A percentile compares a stretch with the other conserved stretches of the same genome.
phyloP scores from a whole-genome alignment of 2,797 vertebrate species.

The Orientallactaga sibirica region DNA sequence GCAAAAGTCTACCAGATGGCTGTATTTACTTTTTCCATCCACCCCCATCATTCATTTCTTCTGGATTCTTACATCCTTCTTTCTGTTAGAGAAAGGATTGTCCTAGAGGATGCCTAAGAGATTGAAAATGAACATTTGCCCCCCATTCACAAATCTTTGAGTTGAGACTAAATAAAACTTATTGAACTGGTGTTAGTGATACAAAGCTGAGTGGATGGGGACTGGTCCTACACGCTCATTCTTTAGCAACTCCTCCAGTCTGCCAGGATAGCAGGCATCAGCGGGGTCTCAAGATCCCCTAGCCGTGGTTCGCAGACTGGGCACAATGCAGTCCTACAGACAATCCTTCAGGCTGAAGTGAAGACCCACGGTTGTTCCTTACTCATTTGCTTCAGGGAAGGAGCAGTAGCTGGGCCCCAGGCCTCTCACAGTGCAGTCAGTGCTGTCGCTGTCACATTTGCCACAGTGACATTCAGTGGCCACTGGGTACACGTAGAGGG shows the following conservation, averaged over 20 bases:
- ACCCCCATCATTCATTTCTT: neutral
- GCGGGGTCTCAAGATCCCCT: neutral
- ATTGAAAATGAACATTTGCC: neutral
- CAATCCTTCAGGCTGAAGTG: neutral
- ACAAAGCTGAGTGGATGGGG: neutral
- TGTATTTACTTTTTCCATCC: neutral
- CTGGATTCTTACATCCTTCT: neutral
- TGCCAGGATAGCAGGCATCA: neutral
- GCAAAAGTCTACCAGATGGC: neutral
- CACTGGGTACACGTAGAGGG: slow-evolving; percentile 91
- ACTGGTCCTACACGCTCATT: neutral
- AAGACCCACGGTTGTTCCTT: slow-evolving; percentile 45
- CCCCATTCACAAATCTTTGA: neutral
- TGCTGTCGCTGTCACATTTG: slow-evolving; percentile 89
- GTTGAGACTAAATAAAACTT: slow-evolving; percentile 3
- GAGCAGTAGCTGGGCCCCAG: slow-evolving; percentile 90
- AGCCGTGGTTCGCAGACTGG: neutral
- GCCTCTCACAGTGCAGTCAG: slow-evolving; percentile 90
- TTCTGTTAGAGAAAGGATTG: slow-evolving; percentile 5
- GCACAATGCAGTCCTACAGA: neutral
- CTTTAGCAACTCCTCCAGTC: neutral
- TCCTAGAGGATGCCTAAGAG: slow-evolving; percentile 16
- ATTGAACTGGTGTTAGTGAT: neutral
- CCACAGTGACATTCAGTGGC: slow-evolving; percentile 93
- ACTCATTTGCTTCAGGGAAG: slow-evolving; percentile 84